Percentiles rank a stretch among this genome's conserved stretches.
phyloP scores from a whole-genome alignment of 2,888 invertebrate genomes.

The Hoplodrina ambigua region DNA sequence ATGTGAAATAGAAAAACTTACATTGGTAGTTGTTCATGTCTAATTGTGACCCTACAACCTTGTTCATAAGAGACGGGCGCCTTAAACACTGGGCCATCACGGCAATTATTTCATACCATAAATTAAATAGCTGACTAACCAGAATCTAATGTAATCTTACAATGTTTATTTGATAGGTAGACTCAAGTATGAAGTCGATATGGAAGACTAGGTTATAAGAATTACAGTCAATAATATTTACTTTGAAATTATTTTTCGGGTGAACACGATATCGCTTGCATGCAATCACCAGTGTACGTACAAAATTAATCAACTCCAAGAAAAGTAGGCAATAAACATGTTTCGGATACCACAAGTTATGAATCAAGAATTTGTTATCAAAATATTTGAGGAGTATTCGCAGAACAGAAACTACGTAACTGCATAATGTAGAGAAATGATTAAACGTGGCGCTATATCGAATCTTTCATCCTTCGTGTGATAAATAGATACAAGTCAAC shows the following conservation, averaged over 20 bases:
- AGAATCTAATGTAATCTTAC: neutral
- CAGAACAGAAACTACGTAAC: neutral
- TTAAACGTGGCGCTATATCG: neutral
- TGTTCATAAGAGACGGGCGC: too few relatives aligned
- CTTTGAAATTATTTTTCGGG: neutral
- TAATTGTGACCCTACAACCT: too few relatives aligned
- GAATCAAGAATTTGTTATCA: constrained; percentile 8
- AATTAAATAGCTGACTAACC: constrained; percentile 1
- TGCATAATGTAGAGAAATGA: neutral
- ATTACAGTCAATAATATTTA: constrained; percentile 29
- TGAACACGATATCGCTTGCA: neutral
- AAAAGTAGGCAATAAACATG: constrained; percentile 5
- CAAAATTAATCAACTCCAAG: constrained; percentile 4
- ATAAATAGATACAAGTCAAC: constrained; percentile 44
- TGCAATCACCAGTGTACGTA: neutral
- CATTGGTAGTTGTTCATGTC: too few relatives aligned
- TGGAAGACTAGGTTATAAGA: neutral
- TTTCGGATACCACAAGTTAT: neutral
- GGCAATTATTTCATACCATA: constrained; percentile 22
- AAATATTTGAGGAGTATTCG: constrained; percentile 1
- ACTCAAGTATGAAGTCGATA: neutral
- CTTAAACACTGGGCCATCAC: too few relatives aligned
- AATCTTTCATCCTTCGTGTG: constrained; percentile 1
- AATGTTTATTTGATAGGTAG: neutral
- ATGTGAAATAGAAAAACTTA: too few relatives aligned